These are phyloP conservation scores for Crenuchus spilurus DNA, from an alignment of 2,797 vertebrate genomes.

Conservation along the genomic window DNA sequence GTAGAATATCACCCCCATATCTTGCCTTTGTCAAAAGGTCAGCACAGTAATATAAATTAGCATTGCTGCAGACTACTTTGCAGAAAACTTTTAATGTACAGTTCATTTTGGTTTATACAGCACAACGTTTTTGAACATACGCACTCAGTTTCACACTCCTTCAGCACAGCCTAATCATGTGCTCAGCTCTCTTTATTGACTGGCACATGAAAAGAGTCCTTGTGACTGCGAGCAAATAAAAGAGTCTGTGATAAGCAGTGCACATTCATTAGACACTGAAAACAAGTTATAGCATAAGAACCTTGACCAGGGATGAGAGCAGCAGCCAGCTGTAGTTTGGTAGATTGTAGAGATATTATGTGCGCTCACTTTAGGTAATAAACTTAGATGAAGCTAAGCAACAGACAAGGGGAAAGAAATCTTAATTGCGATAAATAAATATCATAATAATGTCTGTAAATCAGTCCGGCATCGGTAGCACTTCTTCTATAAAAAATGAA, in stretches of 20 bases:
- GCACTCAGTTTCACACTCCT: neutral
- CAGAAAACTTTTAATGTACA: neutral
- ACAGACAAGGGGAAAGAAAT: neutral
- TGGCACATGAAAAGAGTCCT: neutral
- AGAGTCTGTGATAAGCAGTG: slow-evolving; percentile 9
- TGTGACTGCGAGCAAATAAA: slow-evolving; percentile 34
- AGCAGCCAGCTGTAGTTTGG: neutral
- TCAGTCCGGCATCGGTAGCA: neutral
- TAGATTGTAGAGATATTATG: neutral
- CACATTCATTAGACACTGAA: slow-evolving; percentile 14
- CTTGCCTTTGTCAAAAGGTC: no score
- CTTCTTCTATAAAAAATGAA: slow-evolving; percentile 12
- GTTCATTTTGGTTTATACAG: slow-evolving; percentile 10
- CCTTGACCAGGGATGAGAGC: neutral
- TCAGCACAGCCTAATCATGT: neutral
- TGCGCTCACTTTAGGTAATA: neutral
- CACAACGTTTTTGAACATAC: neutral
- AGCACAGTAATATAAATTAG: no score
- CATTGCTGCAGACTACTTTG: neutral
- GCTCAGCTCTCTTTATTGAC: neutral
- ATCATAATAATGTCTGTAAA: no score
- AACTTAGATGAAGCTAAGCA: neutral
- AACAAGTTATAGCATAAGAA: neutral
- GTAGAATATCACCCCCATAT: no score
- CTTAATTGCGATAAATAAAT: neutral